Evolutionary conservation across 2,888 invertebrate species (phyloP), one percentile per base, ranked within the genome.

Genomic region (Agrochola circellaris): DNA sequence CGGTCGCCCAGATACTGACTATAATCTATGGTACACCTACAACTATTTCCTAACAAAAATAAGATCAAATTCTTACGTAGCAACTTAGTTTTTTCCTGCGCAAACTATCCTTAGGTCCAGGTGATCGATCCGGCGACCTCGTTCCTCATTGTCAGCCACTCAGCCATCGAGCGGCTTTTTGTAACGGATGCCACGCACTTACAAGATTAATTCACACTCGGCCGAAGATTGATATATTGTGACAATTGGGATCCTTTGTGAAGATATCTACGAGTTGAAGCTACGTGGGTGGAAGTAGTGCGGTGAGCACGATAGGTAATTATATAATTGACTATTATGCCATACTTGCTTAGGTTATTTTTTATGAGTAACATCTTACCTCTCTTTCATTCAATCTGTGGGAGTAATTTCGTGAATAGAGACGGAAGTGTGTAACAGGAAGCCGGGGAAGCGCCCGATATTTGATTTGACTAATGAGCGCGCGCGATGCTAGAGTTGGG

Each of bases 61-160:
- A 58, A 26, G 56, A 68, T 13, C 5, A 73, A 48, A 60, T 7
- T 8, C 26, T 38, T 34, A 5, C 26, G 15, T 1, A 58, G 26
- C 5, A 30, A 51, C 34, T 51, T 20, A 34, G 60, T 62, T 70
- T 73, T 72, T 82, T 71, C 17, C 13, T 68, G 54, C 38, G 54
- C 60, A 65, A 85, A 82, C 71, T 68, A 20, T 60, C 0, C 15
- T 60, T 11, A 75, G 72, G 79, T 85, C 89, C 92, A 92, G 91
- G 91, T 92, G 91, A 91, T 90, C 88, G 90, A 91, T 91, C 87
- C 86, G 66, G 76, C 87, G 91, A 87, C 89, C 90, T 89, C 89
- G 84, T 86, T 88, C 87, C 62, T 67, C 83, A 89, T 90, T 91
- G 92, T 91, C 88, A 86, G 76, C 86, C 81, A 76, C 81, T 77